These are phyloP conservation scores for Malacoctenus gilli DNA, from an alignment of 2,797 vertebrate genomes.

Conservation along the genomic window DNA sequence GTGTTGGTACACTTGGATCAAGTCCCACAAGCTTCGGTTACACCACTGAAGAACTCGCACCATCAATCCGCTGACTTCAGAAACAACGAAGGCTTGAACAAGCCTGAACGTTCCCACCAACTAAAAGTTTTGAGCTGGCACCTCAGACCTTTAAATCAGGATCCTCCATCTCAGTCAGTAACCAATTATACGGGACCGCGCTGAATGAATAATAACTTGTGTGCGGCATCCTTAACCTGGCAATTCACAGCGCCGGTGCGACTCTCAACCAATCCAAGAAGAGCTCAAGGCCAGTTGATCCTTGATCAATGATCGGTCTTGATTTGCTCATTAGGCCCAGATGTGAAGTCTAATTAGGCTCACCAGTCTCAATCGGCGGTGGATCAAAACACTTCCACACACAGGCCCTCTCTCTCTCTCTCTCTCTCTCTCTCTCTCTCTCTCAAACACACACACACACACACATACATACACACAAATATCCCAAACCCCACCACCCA, in stretches of 20 bases:
- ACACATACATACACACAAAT: neutral
- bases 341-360: slow-evolving; percentile 74
- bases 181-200: neutral
- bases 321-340: slow-evolving; percentile 76
- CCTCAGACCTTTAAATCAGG: too few relatives aligned
- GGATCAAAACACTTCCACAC: slow-evolving; percentile 48
- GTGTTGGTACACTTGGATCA: neutral
- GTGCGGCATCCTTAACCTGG: slow-evolving; percentile 10
- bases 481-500: neutral
- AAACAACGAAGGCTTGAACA: too few relatives aligned
- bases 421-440: too few relatives aligned
- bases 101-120: too few relatives aligned
- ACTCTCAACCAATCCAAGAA: slow-evolving; percentile 56
- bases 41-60: too few relatives aligned
- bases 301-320: slow-evolving; percentile 72
- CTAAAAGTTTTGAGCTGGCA: too few relatives aligned
- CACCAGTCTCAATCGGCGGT: slow-evolving; percentile 67
- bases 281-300: slow-evolving; percentile 67
- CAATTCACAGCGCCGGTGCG: slow-evolving; percentile 10
- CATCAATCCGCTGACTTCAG: too few relatives aligned
- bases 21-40: neutral
- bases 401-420: too few relatives aligned
- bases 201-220: slow-evolving; percentile 23
- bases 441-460: slow-evolving; percentile 10
- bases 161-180: too few relatives aligned